phyloP scores from a whole-genome alignment of 2,888 invertebrate genomes.

The Osmoderma eremita region DNA sequence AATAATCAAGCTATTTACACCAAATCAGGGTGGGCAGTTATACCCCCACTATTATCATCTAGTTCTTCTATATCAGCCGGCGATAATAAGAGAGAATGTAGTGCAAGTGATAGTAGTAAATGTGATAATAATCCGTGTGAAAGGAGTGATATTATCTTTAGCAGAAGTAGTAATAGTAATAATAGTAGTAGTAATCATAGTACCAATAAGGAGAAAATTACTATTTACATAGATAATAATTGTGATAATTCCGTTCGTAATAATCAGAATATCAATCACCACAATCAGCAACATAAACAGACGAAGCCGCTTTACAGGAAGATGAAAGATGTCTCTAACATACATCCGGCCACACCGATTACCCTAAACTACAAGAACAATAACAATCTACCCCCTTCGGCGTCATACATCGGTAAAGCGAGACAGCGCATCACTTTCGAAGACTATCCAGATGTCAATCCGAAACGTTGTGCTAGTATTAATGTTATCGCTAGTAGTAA shows the following conservation, averaged over 20 bases:
- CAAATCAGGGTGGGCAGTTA: slow-evolving; percentile 4
- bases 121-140: slow-evolving; percentile 58
- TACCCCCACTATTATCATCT: slow-evolving; percentile 8
- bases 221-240: slow-evolving; percentile 59
- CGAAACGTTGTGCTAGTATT: slow-evolving; percentile 29
- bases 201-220: slow-evolving; percentile 58
- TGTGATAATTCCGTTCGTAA: slow-evolving; percentile 58
- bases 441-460: slow-evolving; percentile 47
- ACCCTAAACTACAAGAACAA: slow-evolving; percentile 6
- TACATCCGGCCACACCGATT: slow-evolving; percentile 30
- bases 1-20: slow-evolving; percentile 7
- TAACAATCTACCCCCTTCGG: slow-evolving; percentile 3
- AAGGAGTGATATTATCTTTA: slow-evolving; percentile 60
- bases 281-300: slow-evolving; percentile 33
- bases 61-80: slow-evolving; percentile 39
- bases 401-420: slow-evolving; percentile 49
- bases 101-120: slow-evolving; percentile 54
- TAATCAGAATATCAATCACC: too few species aligned
- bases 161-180: slow-evolving; percentile 5
- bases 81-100: slow-evolving; percentile 36
- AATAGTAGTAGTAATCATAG: slow-evolving; percentile 51
- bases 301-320: slow-evolving; percentile 45
- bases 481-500: slow-evolving; percentile 24
- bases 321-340: slow-evolving; percentile 53
- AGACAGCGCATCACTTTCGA: slow-evolving; percentile 59